Evolutionary conservation across 1,140 invertebrate genomes (phyloP).

Genomic region (Luehdorfia chinensis): DNA sequence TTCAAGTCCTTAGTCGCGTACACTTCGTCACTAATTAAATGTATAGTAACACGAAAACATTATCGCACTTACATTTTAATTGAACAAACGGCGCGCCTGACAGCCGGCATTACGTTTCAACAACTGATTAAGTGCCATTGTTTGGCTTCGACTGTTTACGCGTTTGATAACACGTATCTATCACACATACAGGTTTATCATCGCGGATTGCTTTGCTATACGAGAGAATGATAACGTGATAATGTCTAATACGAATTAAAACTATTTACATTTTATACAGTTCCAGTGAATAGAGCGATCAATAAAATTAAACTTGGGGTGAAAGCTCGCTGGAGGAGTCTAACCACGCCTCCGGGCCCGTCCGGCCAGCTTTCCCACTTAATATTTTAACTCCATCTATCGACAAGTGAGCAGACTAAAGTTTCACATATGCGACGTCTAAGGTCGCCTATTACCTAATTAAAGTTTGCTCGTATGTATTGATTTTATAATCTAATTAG

Average conservation of each 20-base stretch:
- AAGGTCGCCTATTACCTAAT: not conserved
- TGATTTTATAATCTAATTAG: constrained; percentile 11
- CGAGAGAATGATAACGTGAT: too few relatives aligned
- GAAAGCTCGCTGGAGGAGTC: constrained; percentile 47
- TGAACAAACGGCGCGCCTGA: constrained; percentile 39
- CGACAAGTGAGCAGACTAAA: constrained; percentile 23
- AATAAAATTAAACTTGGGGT: constrained; percentile 57
- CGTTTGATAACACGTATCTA: constrained; percentile 47
- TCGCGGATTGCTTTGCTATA: constrained; percentile 19
- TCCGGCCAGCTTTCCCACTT: constrained; percentile 36
- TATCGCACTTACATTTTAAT: constrained; percentile 31
- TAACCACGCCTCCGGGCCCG: constrained; percentile 53
- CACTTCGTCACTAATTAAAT: constrained; percentile 3
- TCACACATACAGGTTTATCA: constrained; percentile 27
- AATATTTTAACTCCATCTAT: constrained; percentile 46
- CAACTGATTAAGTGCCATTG: constrained; percentile 49
- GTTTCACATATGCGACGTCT: not conserved
- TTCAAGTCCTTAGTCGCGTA: constrained; percentile 20
- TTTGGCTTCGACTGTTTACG: constrained; percentile 31
- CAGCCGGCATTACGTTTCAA: constrained; percentile 30
- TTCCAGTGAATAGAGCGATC: constrained; percentile 44
- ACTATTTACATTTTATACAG: constrained; percentile 48
- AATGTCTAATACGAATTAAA: constrained; percentile 44
- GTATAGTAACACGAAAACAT: constrained; percentile 10
- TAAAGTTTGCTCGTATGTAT: constrained; percentile 6